Conservation (phyloP, 2,113 vertebrate species). For the Phalacrocorax pelagicus region DNA sequence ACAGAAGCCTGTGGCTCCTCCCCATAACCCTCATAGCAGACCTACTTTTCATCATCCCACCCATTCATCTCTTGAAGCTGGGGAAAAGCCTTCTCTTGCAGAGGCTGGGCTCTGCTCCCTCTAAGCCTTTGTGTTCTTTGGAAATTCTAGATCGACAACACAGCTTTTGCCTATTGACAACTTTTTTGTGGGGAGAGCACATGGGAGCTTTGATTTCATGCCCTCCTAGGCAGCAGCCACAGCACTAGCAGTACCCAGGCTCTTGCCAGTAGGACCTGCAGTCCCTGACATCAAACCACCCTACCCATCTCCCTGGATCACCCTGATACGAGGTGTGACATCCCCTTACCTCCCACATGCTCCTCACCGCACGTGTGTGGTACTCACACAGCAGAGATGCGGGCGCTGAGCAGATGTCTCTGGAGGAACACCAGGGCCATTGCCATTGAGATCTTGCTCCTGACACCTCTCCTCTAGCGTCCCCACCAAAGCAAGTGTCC, state of each 20-base stretch:
- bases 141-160: not conserved
- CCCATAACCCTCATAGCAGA: not conserved
- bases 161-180: not conserved
- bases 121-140: not conserved
- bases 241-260: not conserved
- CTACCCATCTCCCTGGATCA: not conserved
- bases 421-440: not conserved
- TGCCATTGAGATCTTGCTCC: not conserved
- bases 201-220: not conserved
- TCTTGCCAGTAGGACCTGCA: not conserved
- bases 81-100: not conserved
- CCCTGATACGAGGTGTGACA: not conserved
- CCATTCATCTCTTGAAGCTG: no score
- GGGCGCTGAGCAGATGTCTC: not conserved
- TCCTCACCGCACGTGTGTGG: not conserved
- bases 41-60: not conserved
- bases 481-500: accelerated
- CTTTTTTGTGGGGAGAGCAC: not conserved
- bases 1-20: not conserved
- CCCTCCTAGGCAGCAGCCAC: not conserved
- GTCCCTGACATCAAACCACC: not conserved
- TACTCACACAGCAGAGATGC: not conserved
- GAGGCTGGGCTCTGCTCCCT: not conserved
- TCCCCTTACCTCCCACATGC: not conserved
- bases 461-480: not conserved